Percentiles rank a stretch among this genome's conserved stretches.
These are phyloP conservation scores for Onychorhynchus coronatus DNA, from an alignment of 2,113 vertebrate genomes.

Conservation along the genomic window DNA sequence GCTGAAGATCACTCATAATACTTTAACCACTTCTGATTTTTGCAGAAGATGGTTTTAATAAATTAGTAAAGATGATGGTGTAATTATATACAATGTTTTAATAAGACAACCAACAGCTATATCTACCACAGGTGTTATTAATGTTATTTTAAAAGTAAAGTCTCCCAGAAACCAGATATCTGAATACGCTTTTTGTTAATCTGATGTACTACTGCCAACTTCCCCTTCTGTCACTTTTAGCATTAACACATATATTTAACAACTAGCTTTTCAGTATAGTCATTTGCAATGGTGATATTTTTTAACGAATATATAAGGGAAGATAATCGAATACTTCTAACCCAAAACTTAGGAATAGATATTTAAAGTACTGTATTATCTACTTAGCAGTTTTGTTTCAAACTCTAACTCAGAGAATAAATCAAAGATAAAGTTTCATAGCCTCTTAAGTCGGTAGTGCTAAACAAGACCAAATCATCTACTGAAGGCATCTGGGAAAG, in stretches of 20 bases:
- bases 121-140: not conserved
- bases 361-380: not conserved
- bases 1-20: not conserved
- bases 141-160: not conserved
- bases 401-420: not conserved
- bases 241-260: not conserved
- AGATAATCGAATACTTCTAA: not conserved
- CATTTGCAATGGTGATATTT: not conserved
- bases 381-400: not conserved
- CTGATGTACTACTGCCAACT: not conserved
- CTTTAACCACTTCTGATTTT: not conserved
- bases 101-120: not conserved
- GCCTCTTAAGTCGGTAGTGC: not conserved
- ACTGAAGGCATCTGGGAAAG: not conserved
- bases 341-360: not conserved
- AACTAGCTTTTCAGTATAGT: not conserved
- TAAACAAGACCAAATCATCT: not conserved
- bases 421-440: not conserved
- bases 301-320: not conserved
- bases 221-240: not conserved
- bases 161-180: not conserved
- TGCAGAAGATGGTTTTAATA: not conserved
- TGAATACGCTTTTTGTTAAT: not conserved
- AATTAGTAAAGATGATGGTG: not conserved
- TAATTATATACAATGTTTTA: not conserved